phyloP scores from a whole-genome alignment of 2,888 invertebrate species.

The Diarsia brunnea region DNA sequence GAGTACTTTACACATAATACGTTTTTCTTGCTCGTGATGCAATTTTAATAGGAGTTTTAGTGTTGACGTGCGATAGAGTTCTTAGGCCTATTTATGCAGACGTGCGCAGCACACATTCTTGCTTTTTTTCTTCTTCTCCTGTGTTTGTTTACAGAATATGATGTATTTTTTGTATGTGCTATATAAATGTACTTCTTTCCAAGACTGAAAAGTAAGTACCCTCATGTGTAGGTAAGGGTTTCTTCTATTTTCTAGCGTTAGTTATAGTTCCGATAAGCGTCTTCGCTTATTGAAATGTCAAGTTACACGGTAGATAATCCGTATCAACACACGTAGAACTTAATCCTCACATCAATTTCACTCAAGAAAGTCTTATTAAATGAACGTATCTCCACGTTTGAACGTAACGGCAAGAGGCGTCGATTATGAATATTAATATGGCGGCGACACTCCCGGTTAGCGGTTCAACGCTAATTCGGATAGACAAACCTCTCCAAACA shows the following conservation, averaged over 20 bases:
- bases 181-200: not conserved
- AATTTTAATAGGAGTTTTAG: not conserved
- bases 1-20: slow-evolving; percentile 7
- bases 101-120: not conserved
- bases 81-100: not conserved
- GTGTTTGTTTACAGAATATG: not conserved
- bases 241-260: not conserved
- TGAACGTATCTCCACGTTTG: slow-evolving; percentile 69
- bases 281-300: not conserved
- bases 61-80: not conserved
- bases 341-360: slow-evolving; percentile 60
- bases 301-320: slow-evolving; percentile 1
- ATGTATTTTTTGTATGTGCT: not conserved
- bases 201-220: not conserved
- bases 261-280: not conserved
- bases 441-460: slow-evolving; percentile 82
- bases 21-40: not conserved
- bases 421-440: slow-evolving; percentile 84
- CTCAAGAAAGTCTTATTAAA: slow-evolving; percentile 72
- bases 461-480: slow-evolving; percentile 83
- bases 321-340: slow-evolving; percentile 23
- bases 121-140: not conserved
- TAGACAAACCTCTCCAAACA: slow-evolving; percentile 80
- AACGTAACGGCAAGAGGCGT: slow-evolving; percentile 66
- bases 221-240: not conserved